Conservation (phyloP, 92 coral and sea anemone species). For the Pocillopora grandis region DNA sequence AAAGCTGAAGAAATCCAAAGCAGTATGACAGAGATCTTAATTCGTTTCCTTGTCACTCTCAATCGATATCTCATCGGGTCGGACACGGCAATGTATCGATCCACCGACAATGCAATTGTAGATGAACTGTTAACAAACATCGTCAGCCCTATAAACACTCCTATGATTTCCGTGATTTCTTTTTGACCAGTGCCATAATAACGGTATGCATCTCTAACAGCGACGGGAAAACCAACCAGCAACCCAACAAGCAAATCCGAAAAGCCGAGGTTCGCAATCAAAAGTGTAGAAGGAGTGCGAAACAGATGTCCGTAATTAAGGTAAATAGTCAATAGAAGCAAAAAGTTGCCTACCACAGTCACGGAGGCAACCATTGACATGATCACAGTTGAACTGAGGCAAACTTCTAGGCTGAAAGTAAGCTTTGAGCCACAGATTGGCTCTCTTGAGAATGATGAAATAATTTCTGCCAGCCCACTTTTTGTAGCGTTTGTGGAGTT, state of each 20-base stretch:
- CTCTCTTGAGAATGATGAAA: not conserved
- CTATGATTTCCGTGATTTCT: not conserved
- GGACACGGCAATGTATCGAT: slow-evolving; percentile 49
- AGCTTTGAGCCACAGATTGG: not conserved
- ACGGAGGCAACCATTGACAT: slow-evolving; percentile 3
- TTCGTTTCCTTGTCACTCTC: slow-evolving; percentile 13
- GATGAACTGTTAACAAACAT: slow-evolving; percentile 48
- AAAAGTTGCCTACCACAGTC: slow-evolving; percentile 12
- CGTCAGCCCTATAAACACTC: slow-evolving; percentile 32
- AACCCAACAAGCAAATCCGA: slow-evolving; percentile 27
- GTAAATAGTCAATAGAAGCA: slow-evolving; percentile 30
- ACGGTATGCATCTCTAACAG: not conserved
- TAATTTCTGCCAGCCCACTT: not conserved
- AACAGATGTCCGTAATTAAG: slow-evolving; percentile 1
- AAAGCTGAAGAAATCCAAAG: slow-evolving; percentile 42
- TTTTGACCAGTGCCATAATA: not conserved
- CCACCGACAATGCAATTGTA: slow-evolving; percentile 53
- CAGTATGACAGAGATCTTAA: slow-evolving; percentile 6
- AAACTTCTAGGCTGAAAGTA: not conserved
- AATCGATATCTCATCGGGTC: slow-evolving; percentile 33
- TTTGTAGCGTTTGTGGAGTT: not conserved
- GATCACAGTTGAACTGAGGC: slow-evolving; percentile 26
- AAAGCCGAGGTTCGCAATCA: slow-evolving; percentile 23
- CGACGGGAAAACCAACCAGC: slow-evolving; percentile 22
- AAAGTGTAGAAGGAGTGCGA: slow-evolving; percentile 25